Evolutionary conservation across 2,888 invertebrate species (phyloP).

Genomic region (Polia nebulosa): DNA sequence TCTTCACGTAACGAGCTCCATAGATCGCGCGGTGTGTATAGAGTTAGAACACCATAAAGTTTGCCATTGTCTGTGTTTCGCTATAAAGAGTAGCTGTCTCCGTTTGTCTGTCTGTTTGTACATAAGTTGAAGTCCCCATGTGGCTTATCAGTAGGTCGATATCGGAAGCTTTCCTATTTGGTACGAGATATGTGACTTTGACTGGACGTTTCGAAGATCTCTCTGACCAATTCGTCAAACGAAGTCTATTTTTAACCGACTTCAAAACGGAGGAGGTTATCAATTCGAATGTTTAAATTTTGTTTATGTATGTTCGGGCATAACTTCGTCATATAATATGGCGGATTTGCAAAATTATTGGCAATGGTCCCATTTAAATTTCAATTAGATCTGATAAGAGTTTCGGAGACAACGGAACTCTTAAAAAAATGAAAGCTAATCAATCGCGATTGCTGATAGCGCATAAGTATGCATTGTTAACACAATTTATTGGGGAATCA

Average conservation of each 20-base stretch:
- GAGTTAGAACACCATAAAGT: conserved; percentile 54
- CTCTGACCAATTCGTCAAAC: background rate
- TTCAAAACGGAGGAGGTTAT: too few species aligned
- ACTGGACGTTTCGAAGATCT: background rate
- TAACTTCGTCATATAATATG: too few species aligned
- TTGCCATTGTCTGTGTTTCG: conserved; percentile 60
- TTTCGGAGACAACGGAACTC: too few species aligned
- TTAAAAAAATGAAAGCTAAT: too few species aligned
- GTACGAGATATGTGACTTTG: background rate
- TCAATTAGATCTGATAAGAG: too few species aligned
- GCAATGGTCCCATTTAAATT: too few species aligned
- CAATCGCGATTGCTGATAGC: too few species aligned
- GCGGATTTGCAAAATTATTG: too few species aligned
- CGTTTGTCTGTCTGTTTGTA: conserved; percentile 55
- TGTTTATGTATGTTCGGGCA: too few species aligned
- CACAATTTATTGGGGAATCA: too few species aligned
- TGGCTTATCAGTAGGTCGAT: conserved; percentile 38
- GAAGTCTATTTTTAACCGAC: background rate
- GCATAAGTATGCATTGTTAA: too few species aligned
- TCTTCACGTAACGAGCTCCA: conserved; percentile 62
- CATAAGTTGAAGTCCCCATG: conserved; percentile 31
- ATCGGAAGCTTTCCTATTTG: conserved; percentile 28
- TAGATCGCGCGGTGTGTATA: conserved; percentile 61
- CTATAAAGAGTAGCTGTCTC: conserved; percentile 64
- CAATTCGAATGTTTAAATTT: too few species aligned